phyloP scores from a whole-genome alignment of 2,888 invertebrate genomes.

The Cabera pusaria region DNA sequence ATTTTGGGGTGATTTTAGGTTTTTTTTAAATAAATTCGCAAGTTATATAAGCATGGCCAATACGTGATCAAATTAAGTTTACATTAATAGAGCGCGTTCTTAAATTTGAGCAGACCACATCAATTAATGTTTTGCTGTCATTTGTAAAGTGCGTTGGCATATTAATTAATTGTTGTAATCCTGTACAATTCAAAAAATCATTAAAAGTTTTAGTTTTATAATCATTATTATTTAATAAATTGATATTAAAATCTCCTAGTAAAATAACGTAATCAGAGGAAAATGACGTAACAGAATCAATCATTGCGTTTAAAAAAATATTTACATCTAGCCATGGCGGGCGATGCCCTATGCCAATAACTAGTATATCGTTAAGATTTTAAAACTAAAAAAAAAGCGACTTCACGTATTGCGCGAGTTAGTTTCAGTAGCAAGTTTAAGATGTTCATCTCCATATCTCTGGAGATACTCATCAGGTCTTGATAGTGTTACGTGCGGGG shows the following conservation, averaged over 20 bases:
- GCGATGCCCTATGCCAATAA: too few species aligned
- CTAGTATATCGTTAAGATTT: too few species aligned
- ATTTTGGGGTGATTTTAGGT: not conserved
- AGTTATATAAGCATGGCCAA: conserved; percentile 2
- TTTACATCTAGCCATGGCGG: too few species aligned
- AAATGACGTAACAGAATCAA: conserved; percentile 7
- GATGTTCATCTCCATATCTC: too few species aligned
- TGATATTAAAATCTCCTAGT: conserved; percentile 1
- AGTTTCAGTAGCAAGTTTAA: too few species aligned
- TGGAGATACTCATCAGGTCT: too few species aligned
- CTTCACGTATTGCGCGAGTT: too few species aligned
- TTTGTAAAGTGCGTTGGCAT: conserved; percentile 9
- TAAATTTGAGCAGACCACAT: conserved; percentile 4
- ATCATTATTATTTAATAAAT: not conserved
- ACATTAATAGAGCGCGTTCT: not conserved
- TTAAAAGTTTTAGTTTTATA: not conserved
- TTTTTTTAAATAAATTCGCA: conserved; percentile 4
- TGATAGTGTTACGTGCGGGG: too few species aligned
- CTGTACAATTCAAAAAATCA: not conserved
- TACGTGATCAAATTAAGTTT: not conserved
- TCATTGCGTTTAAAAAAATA: conserved; percentile 17
- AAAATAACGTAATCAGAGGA: conserved; percentile 13
- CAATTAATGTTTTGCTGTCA: conserved; percentile 2
- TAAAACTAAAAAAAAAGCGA: too few species aligned
- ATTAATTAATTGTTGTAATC: not conserved